Evolutionary conservation across 2,113 vertebrate species (phyloP), one percentile per base, ranked within the genome.

Genomic region (Cynoglossus semilaevis): DNA sequence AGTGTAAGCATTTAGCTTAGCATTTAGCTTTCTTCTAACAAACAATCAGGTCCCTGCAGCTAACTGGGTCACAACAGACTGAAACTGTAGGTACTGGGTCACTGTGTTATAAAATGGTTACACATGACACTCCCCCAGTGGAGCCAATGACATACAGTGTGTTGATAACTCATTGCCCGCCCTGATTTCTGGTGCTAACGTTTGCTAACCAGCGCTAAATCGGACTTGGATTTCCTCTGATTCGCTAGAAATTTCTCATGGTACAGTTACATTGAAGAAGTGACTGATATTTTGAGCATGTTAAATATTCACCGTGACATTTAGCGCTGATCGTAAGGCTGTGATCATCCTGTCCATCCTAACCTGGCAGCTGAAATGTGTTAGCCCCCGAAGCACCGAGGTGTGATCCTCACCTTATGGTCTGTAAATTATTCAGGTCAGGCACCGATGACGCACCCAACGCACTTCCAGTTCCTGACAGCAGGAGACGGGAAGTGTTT

Each of bases 281-380:
- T 14, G 10, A 13, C 17, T 18, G 36, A 51, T 36, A 14, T 48
- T 50, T 22, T n/a, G 9, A 34, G 10, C 5, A 22, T 80, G 87
- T 81, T 87, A 87, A 90, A 87, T 88, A 89, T 90, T 82, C 87
- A 84, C 77, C 65, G 89, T 46, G 78, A 89, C 86, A 80, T 77
- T 76, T 82, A 76, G 74, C 70, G 70, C 77, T 61, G 58, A 65
- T 59, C 19, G 58, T 19, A 63, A 54, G 37, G 63, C 44, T 80
- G 82, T 54, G 69, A 67, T 67, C 58, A 77, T 48, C 58, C 63
- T 82, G 84, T 84, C 81, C 77, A 76, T 59, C 29, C 56, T 59
- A 77, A 68, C 63, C 47, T 76, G 73, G 56, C 59, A 79, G 63
- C 71, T 13, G 38, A 61, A 51, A 55, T 58, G 70, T 59, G 83